Evolutionary conservation across 2,797 vertebrate species (phyloP).

Genomic region (Echeneis naucrates): DNA sequence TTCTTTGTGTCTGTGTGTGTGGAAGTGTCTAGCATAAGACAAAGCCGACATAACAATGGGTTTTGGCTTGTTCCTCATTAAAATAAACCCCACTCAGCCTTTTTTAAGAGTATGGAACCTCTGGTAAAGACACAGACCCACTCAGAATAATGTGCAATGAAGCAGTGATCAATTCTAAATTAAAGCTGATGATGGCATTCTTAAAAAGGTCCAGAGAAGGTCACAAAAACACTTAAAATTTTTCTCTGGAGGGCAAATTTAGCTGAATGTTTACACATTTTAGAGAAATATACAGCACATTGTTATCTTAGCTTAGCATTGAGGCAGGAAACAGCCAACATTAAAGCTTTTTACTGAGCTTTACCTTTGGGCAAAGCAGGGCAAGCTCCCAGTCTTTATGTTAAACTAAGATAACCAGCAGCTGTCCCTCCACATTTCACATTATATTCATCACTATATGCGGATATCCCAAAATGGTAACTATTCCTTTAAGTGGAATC

Average conservation of each 20-base stretch:
- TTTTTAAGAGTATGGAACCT: not conserved
- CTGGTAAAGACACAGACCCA: not conserved
- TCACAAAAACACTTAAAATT: not conserved
- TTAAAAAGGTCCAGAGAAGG: conserved; percentile 14
- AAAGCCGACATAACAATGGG: conserved; percentile 21
- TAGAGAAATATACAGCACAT: not conserved
- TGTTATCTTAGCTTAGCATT: conserved; percentile 1
- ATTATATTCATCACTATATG: not conserved
- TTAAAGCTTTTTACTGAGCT: not conserved
- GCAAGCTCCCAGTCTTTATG: not conserved
- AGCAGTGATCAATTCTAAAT: not conserved
- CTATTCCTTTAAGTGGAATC: not conserved
- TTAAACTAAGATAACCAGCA: not conserved
- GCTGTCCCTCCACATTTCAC: not conserved
- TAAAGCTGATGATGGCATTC: conserved; percentile 11
- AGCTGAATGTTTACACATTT: not conserved
- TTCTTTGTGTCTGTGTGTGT: conserved; percentile 22
- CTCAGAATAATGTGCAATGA: not conserved
- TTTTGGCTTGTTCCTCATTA: conserved; percentile 11
- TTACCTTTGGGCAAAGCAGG: not conserved
- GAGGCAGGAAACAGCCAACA: not conserved
- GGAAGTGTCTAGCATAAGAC: conserved; percentile 23
- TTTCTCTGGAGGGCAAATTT: not conserved
- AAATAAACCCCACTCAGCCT: not conserved
- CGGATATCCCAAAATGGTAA: not conserved